Percentiles rank a stretch among this genome's conserved stretches.
Conservation (phyloP, 2,797 vertebrate genomes). For the Propithecus perrieri region DNA sequence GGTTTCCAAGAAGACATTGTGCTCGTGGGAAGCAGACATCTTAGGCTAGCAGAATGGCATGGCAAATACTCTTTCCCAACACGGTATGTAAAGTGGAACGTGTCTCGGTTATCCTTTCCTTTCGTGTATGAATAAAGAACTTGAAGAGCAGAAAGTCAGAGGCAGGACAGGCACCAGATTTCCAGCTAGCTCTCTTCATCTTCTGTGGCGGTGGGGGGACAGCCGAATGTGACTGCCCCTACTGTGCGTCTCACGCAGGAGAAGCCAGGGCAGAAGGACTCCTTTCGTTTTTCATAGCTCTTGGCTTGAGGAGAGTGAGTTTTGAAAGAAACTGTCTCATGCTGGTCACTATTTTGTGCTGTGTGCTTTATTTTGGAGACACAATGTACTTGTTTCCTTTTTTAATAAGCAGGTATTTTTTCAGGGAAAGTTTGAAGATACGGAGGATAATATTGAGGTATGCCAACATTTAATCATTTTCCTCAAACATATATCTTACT, state of each 20-base stretch:
- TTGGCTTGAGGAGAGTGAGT: neutral
- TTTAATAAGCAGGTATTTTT: neutral
- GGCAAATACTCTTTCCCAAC: neutral
- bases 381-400: neutral
- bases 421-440: neutral
- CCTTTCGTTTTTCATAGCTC: neutral
- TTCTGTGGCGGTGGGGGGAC: neutral
- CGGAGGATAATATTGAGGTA: neutral
- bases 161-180: neutral
- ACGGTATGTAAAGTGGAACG: neutral
- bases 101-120: neutral
- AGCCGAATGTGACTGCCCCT: neutral
- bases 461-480: neutral
- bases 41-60: neutral
- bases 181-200: neutral
- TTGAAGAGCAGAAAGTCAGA: neutral
- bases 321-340: neutral
- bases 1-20: neutral
- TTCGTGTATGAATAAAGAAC: neutral
- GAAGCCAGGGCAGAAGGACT: neutral
- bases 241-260: neutral
- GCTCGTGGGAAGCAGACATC: neutral
- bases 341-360: neutral
- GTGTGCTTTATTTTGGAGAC: neutral
- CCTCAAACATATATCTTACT: neutral